Base-by-base conservation (phyloP, 2,113 vertebrate genomes). In the Seriola aureovittata region DNA sequence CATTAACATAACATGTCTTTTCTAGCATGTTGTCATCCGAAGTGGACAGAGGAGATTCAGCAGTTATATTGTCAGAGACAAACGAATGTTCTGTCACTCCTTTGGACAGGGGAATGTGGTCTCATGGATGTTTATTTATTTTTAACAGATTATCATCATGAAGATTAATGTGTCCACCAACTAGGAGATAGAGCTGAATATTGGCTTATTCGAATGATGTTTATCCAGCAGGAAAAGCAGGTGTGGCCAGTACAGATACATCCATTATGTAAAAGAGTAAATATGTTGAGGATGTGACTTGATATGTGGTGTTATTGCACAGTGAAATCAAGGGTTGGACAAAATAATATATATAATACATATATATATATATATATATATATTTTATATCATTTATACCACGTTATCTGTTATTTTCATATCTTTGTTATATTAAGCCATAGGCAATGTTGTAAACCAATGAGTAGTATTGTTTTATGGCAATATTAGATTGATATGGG, bases 11-110 rank as follows among this genome's bases (percentile, higher is more conserved):
- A 77, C 36, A 80, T 87, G 34, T 66, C 8, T 73, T 73, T 87
- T 81, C 58, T 78, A 21, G 36, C 38, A 64, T 91, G 54, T 90
- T 92, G 73, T 92, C 58, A n/a, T 68, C 78, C 65, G 70, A 89
- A 89, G 70, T 88, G 25, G 90, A 84, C 80, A 88, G 14, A 79
- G 84, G 74, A 42, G 70, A 91, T 75, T 84, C 90, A 93, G 81
- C 38, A 63, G 59, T 66, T 64, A 59, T 85, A 69, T 75, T 69
- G 64, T 76, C 16, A 60, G 63, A 80, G 63, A 71, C 25, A 77
- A 64, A 59, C 42, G 29, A 59, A 42, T 71, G 38, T 52, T 58
- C 57, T 71, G 14, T 48, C 46, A 79, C 70, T 66, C 48, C 55
- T 36, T 71, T 19, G 42, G 69, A 58, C 50, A 9, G 32, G 21